Evolutionary conservation across 2,888 invertebrate species (phyloP), one percentile per base, ranked within the genome.

Genomic region (Machimus atricapillus): DNA sequence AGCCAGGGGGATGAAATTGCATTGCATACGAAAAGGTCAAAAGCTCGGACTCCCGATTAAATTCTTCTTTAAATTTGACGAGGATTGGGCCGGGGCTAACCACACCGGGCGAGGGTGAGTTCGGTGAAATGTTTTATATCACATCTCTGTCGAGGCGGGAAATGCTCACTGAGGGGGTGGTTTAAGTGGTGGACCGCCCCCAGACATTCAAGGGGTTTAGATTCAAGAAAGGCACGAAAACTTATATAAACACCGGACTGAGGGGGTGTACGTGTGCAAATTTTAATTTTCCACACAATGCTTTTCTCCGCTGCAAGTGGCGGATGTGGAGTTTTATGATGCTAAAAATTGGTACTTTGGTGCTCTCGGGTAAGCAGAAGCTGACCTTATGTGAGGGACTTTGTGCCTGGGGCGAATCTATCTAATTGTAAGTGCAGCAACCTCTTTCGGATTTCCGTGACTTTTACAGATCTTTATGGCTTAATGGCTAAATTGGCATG

Each of bases 281-380:
- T 81, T 81, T 81, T 81, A 82, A 82, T 82, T 82, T 58, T 82
- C 23, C 82, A 58, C 82, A 58, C 58, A 37, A 66, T 37, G 66
- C 81, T 81, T 81, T 27, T 52, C 23, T n/a, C 14, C 16, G 27
- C 56, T 37, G 76, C 31, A 52, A 52, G 79, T 27, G 52, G 34
- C n/a, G 56, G 34, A 82, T 58, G 82, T 82, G 40, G n/a, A 58
- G 31, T 82, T 82, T 81, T 66, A 58, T 82, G 58, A 58, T 37
- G 34, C 16, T 19, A 82, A 82, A 82, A 82, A 82, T 82, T 82
- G 82, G 82, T 23, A 37, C 58, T 82, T 16, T 23, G 66, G n/a
- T 66, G 82, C 56, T 58, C 12, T 52, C 40, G 56, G 56, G 19
- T 31, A 34, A 52, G 34, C 31, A 58, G 81, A 56, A 16, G 27